A percentile compares a stretch with the other conserved stretches of the same genome.
phyloP scores from a whole-genome alignment of 2,113 vertebrate genomes.

The Ibidorhyncha struthersii region DNA sequence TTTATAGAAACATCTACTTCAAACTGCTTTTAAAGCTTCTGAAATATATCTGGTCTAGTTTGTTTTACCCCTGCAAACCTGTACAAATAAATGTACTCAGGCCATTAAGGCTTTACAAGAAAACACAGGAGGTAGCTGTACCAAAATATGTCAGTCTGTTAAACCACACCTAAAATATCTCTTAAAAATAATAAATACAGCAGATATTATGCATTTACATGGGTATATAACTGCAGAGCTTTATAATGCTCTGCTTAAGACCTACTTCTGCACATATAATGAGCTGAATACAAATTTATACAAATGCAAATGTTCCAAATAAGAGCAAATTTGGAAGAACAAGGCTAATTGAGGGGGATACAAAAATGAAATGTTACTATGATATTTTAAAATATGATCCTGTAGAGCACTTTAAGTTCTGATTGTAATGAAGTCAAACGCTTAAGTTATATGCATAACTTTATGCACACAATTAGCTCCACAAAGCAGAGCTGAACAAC shows the following conservation, averaged over 20 bases:
- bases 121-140: background rate
- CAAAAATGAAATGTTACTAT: background rate
- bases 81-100: background rate
- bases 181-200: background rate
- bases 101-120: background rate
- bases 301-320: background rate
- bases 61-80: background rate
- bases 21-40: slow-evolving; percentile 14
- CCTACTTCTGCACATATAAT: background rate
- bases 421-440: background rate
- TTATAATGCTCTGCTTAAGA: background rate
- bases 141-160: background rate
- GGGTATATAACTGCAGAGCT: background rate
- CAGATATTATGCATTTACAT: background rate
- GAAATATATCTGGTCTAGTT: background rate
- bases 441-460: background rate
- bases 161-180: background rate
- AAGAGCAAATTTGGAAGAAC: background rate
- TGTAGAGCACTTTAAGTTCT: background rate
- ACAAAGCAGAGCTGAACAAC: background rate
- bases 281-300: background rate
- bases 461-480: background rate
- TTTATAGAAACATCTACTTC: slow-evolving; percentile 53
- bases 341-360: background rate
- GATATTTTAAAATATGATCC: background rate